Conservation (phyloP, 2,797 vertebrate genomes). For the Limosa lapponica region DNA sequence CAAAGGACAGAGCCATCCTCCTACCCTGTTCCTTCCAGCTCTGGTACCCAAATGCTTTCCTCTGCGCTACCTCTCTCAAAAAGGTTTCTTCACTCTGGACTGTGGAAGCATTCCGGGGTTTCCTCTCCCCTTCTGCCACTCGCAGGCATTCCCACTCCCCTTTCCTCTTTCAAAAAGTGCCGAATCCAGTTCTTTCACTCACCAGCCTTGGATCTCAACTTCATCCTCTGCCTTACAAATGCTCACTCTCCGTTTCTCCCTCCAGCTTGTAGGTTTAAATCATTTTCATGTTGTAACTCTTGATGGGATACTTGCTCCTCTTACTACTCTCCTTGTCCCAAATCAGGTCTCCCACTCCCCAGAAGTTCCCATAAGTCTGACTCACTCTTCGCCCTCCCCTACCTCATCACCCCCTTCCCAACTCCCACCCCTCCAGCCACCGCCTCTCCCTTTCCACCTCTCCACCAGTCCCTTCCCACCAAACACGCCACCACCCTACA, state of each 20-base stretch:
- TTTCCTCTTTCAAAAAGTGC: fast-evolving
- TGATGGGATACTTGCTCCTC: not conserved
- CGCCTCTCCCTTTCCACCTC: not conserved
- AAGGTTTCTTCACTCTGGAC: fast-evolving
- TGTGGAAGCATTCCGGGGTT: not conserved
- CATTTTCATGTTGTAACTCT: not conserved
- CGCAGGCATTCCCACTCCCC: fast-evolving
- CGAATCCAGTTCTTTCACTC: fast-evolving
- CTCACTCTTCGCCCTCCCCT: not conserved
- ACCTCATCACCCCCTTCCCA: not conserved
- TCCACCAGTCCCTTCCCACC: not conserved
- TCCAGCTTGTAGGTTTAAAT: not conserved
- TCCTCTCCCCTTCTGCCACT: fast-evolving
- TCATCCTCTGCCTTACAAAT: fast-evolving
- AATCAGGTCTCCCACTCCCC: not conserved
- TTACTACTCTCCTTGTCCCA: fast-evolving
- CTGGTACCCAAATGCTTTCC: not conserved
- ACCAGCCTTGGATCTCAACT: fast-evolving
- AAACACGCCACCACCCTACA: fast-evolving
- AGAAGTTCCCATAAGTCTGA: not conserved
- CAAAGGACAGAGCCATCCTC: not conserved
- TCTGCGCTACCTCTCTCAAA: not conserved
- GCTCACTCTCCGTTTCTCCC: not conserved
- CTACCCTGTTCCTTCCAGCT: not conserved
- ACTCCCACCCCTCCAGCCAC: not conserved